A percentile compares a stretch with the other conserved stretches of the same genome.
Evolutionary conservation across 1,140 invertebrate genomes (phyloP).

Genomic region (Eupristina koningsbergeri): DNA sequence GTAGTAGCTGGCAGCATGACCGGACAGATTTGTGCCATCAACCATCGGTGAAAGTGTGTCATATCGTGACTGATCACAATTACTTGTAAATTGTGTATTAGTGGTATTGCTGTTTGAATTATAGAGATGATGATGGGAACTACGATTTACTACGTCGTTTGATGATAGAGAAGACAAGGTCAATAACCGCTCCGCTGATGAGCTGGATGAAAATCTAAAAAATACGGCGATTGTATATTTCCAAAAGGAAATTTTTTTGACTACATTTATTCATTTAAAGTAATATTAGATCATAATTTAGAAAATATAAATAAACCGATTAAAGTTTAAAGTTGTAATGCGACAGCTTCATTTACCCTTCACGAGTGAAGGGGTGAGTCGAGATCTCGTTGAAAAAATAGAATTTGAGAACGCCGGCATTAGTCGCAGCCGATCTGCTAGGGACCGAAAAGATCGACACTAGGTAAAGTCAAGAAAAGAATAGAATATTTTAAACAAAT

Average conservation of each 20-base stretch:
- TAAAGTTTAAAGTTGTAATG: no score
- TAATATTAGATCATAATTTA: no score
- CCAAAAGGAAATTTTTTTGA: background rate
- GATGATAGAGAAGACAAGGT: conserved; percentile 73
- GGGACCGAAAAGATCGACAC: no score
- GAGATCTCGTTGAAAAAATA: no score
- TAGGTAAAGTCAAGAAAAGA: no score
- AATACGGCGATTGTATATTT: background rate
- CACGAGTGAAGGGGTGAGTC: no score
- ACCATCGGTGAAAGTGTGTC: conserved; percentile 57
- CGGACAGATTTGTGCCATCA: conserved; percentile 50
- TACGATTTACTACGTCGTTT: conserved; percentile 51
- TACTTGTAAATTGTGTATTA: conserved; percentile 54
- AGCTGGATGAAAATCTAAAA: conserved; percentile 59
- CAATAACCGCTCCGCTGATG: conserved; percentile 67
- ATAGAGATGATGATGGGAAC: conserved; percentile 33
- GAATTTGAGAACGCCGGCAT: no score
- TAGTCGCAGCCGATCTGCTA: no score
- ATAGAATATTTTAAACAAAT: no score
- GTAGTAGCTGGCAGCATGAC: conserved; percentile 51
- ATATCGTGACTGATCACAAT: conserved; percentile 52
- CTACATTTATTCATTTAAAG: no score
- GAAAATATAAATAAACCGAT: no score
- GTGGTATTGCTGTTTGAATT: conserved; percentile 49
- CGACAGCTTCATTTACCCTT: no score